A percentile compares a stretch with the other conserved stretches of the same genome.
phyloP scores from a whole-genome alignment of 2,797 vertebrate species.

The Clangula hyemalis region DNA sequence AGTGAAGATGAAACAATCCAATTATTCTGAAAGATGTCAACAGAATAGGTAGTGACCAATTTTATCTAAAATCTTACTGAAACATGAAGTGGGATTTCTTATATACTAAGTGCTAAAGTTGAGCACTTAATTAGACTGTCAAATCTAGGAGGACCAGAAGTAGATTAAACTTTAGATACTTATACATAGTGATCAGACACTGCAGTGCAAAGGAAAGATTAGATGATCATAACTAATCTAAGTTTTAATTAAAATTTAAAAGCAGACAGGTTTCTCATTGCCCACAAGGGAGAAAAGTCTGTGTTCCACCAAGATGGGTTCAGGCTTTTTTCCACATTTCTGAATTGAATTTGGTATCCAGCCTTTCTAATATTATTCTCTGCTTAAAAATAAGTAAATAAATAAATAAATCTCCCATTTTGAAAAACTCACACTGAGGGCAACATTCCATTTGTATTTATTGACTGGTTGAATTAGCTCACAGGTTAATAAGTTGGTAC shows the following conservation, averaged over 20 bases:
- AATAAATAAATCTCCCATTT: neutral
- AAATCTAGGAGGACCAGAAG: constrained; percentile 58
- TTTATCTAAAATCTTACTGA: constrained; percentile 35
- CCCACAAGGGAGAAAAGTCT: constrained; percentile 26
- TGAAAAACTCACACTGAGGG: neutral
- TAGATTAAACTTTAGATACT: constrained; percentile 62
- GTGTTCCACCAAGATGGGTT: neutral
- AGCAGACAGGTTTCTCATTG: constrained; percentile 24
- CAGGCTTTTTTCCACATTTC: constrained; percentile 24
- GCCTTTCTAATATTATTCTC: neutral
- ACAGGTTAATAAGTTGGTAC: neutral
- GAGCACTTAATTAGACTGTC: constrained; percentile 65
- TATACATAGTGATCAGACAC: constrained; percentile 36
- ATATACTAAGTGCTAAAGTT: constrained; percentile 41
- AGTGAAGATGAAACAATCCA: neutral
- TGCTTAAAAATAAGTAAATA: neutral
- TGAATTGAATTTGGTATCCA: constrained; percentile 4
- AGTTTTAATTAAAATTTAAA: constrained; percentile 70
- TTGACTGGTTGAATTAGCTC: neutral
- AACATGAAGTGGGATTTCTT: constrained; percentile 28
- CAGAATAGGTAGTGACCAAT: constrained; percentile 20
- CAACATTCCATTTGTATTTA: neutral
- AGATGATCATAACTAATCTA: constrained; percentile 66
- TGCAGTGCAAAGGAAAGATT: constrained; percentile 49
- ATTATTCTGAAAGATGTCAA: neutral